Evolutionary conservation across 2,888 invertebrate species (phyloP).

Genomic region (Cheilosia grossa): DNA sequence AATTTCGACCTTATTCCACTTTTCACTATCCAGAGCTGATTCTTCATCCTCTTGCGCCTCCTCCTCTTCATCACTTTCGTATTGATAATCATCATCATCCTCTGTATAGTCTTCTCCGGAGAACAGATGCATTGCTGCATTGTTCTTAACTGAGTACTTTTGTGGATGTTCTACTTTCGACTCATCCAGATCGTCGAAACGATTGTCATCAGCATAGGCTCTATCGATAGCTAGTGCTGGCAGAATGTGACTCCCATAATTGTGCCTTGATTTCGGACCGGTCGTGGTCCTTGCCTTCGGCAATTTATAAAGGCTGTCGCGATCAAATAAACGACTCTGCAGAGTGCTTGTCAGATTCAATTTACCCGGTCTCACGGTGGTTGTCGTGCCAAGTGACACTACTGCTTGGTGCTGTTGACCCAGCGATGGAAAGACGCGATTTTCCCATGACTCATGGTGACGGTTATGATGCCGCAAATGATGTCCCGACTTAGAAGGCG

Average conservation of each 20-base stretch:
- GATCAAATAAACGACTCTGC: slow-evolving; percentile 80
- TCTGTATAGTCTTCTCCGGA: slow-evolving; percentile 56
- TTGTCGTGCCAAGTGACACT: slow-evolving; percentile 30
- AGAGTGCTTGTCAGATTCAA: slow-evolving; percentile 74
- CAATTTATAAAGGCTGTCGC: slow-evolving; percentile 78
- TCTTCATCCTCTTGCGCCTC: slow-evolving; percentile 78
- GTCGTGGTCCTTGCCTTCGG: slow-evolving; percentile 76
- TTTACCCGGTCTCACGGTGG: slow-evolving; percentile 52
- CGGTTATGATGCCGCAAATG: slow-evolving; percentile 81
- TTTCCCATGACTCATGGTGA: slow-evolving; percentile 80
- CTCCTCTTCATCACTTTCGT: slow-evolving; percentile 77
- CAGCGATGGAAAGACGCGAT: slow-evolving; percentile 79
- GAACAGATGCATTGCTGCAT: slow-evolving; percentile 56
- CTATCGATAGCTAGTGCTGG: slow-evolving; percentile 42
- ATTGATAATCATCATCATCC: slow-evolving; percentile 74
- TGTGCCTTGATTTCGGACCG: slow-evolving; percentile 76
- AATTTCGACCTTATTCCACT: slow-evolving; percentile 82
- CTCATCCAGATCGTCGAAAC: slow-evolving; percentile 53
- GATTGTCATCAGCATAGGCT: slow-evolving; percentile 63
- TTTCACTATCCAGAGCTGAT: slow-evolving; percentile 80
- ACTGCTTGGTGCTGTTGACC: slow-evolving; percentile 77
- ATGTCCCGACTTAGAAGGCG: slow-evolving; percentile 75
- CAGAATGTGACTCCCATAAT: slow-evolving; percentile 71
- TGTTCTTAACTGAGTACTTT: slow-evolving; percentile 62
- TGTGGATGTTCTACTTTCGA: slow-evolving; percentile 52